Conservation (phyloP, 2,888 invertebrate species). For the Coenonympha arcania region DNA sequence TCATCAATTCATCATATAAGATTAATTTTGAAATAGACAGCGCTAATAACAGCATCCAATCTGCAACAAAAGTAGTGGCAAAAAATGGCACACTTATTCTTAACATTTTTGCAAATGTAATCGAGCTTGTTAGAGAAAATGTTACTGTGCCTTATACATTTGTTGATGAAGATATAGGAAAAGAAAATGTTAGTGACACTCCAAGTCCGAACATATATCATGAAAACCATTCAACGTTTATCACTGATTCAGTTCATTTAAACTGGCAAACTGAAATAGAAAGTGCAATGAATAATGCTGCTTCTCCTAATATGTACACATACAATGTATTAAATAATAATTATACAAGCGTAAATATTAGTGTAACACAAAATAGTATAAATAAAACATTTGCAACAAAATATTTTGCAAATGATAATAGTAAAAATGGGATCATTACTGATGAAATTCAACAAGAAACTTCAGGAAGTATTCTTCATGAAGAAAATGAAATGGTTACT, state of each 20-base stretch:
- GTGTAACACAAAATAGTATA: background rate
- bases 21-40: background rate
- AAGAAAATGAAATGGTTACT: background rate
- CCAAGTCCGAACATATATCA: background rate
- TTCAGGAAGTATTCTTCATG: background rate
- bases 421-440: background rate
- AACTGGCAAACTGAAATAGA: background rate
- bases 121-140: background rate
- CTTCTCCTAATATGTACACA: background rate
- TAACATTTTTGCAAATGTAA: constrained; percentile 14
- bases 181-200: too few species aligned
- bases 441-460: background rate
- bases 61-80: constrained; percentile 10
- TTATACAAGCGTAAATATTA: background rate
- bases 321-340: background rate
- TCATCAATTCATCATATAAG: constrained; percentile 7
- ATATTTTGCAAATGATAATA: background rate
- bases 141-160: background rate
- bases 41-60: background rate
- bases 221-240: background rate
- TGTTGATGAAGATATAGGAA: background rate
- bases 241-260: background rate
- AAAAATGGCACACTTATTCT: constrained; percentile 19
- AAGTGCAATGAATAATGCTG: background rate
- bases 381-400: background rate